Conservation (phyloP, 2,113 vertebrate species). For the Neodon shergylaensis region DNA sequence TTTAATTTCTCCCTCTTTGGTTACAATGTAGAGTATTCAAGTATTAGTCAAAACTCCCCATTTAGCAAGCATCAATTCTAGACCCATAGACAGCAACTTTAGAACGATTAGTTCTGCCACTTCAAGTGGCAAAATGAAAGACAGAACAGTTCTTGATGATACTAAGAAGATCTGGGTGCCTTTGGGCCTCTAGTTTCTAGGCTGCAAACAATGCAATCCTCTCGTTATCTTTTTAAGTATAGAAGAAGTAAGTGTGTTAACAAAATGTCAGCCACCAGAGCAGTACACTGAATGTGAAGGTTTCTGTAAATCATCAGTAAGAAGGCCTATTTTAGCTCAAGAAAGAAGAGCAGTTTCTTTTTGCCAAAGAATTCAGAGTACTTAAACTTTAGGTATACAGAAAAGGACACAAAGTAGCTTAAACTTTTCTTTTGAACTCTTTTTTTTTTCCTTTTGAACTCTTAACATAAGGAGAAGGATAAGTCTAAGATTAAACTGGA, state of each 20-base stretch:
- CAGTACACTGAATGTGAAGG: constrained; percentile 55
- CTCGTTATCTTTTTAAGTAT: constrained; percentile 66
- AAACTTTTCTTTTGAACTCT: constrained; percentile 36
- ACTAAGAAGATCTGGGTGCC: constrained; percentile 39
- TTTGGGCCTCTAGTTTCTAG: not conserved
- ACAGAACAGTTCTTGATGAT: constrained; percentile 30
- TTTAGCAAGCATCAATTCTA: constrained; percentile 76
- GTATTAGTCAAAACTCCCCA: constrained; percentile 70
- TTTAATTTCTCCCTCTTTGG: constrained; percentile 61
- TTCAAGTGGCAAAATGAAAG: constrained; percentile 53
- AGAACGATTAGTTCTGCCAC: constrained; percentile 61
- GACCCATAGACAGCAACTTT: constrained; percentile 69
- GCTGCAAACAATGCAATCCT: constrained; percentile 33
- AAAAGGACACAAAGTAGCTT: constrained; percentile 56
- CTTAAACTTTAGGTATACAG: not conserved
- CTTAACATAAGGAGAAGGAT: constrained; percentile 28
- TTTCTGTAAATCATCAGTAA: constrained; percentile 62
- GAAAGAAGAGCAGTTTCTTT: constrained; percentile 12
- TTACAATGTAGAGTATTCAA: constrained; percentile 70
- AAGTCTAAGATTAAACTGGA: constrained; percentile 37
- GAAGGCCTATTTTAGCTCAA: constrained; percentile 53
- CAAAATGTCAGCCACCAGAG: constrained; percentile 63
- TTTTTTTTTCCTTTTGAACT: constrained; percentile 27
- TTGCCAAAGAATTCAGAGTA: not conserved
- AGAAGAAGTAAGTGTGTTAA: constrained; percentile 69